phyloP scores from a whole-genome alignment of 2,113 vertebrate species.

The Clarias magur region DNA sequence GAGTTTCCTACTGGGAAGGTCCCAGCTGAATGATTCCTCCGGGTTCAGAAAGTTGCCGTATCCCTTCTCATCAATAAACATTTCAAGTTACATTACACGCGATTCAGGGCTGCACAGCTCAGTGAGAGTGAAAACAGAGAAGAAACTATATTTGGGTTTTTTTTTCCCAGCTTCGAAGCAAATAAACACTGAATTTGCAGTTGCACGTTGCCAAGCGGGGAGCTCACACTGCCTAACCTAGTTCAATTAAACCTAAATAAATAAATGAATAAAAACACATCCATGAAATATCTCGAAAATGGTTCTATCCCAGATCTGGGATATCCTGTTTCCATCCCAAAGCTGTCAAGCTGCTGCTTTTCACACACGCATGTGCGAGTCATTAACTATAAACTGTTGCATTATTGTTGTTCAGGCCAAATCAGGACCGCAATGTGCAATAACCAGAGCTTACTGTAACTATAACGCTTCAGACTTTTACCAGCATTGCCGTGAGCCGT shows the following conservation, averaged over 20 bases:
- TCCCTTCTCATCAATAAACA: conserved; percentile 18
- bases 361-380: conserved; percentile 24
- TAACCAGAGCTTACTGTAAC: conserved; percentile 17
- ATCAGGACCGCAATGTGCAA: conserved; percentile 8
- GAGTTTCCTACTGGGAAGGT: neutral
- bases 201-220: neutral
- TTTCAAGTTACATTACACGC: conserved; percentile 24
- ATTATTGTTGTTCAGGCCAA: conserved; percentile 19
- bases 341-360: conserved; percentile 28
- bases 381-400: conserved; percentile 32
- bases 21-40: neutral
- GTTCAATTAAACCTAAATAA: conserved; percentile 32
- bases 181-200: conserved; percentile 20
- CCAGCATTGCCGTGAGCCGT: neutral
- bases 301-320: conserved; percentile 24
- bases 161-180: conserved; percentile 2
- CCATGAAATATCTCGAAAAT: conserved; percentile 18
- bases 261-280: conserved; percentile 31
- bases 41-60: conserved; percentile 6
- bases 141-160: neutral
- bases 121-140: conserved; percentile 2
- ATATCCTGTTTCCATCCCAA: conserved; percentile 33
- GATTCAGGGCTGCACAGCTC: conserved; percentile 5
- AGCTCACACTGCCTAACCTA: conserved; percentile 11
- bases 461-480: conserved; percentile 2